These are phyloP conservation scores for Chymomyza costata DNA, from an alignment of 1,140 invertebrate species.

Conservation along the genomic window DNA sequence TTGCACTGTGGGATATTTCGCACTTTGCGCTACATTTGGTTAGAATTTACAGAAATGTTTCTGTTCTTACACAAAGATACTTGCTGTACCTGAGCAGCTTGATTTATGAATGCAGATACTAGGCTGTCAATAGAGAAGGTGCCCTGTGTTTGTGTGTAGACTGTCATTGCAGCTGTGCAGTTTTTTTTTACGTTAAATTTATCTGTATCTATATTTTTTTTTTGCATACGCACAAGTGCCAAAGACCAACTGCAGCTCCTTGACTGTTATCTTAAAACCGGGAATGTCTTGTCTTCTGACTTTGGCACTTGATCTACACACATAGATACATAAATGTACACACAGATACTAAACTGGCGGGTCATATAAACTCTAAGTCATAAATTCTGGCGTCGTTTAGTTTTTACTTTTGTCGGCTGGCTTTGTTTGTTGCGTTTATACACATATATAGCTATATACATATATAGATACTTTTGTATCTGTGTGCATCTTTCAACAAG, in stretches of 20 bases:
- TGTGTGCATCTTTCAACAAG: slow-evolving; percentile 47
- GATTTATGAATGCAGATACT: slow-evolving; percentile 33
- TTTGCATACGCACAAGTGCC: slow-evolving; percentile 53
- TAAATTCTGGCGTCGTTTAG: slow-evolving; percentile 66
- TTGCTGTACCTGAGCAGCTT: slow-evolving; percentile 29
- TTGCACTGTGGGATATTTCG: slow-evolving; percentile 67
- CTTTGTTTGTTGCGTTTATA: slow-evolving; percentile 48
- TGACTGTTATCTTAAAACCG: slow-evolving; percentile 57
- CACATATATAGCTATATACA: slow-evolving; percentile 9
- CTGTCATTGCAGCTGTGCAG: too few species aligned
- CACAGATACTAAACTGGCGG: slow-evolving; percentile 15
- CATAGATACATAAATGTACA: slow-evolving; percentile 13
- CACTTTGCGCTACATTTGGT: slow-evolving; percentile 38
- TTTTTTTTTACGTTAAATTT: not conserved
- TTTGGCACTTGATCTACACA: slow-evolving; percentile 65
- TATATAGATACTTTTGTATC: slow-evolving; percentile 39
- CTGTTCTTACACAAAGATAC: too few species aligned
- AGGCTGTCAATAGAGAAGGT: too few species aligned
- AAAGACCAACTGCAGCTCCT: slow-evolving; percentile 37
- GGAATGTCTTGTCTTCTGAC: slow-evolving; percentile 47
- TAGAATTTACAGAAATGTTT: slow-evolving; percentile 22
- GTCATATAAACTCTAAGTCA: slow-evolving; percentile 43
- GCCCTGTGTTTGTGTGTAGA: slow-evolving; percentile 14
- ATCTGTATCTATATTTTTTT: slow-evolving; percentile 34
- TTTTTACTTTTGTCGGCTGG: slow-evolving; percentile 69